Evolutionary conservation across 1,140 invertebrate genomes (phyloP), one percentile per base, ranked within the genome.

Genomic region (Lepidurus packardi): DNA sequence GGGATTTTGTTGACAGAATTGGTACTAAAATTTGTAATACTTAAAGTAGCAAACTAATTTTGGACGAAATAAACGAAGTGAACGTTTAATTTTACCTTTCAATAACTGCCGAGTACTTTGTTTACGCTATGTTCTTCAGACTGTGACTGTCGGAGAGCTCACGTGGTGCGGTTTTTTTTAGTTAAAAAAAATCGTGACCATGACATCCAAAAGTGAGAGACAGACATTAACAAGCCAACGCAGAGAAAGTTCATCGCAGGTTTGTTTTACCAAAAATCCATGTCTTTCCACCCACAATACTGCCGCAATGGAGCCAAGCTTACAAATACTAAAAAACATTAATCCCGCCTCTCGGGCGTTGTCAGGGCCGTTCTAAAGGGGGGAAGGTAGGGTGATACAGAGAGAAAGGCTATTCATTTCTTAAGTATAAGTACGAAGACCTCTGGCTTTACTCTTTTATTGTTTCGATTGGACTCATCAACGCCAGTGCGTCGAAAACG

Each of bases 321-420:
- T 11, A 21, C 21, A 21, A 13, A 65, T 65, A 65, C 53, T 34
- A 34, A 16, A 65, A 9, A 65, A 21, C 53, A n/a, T 9, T 65
- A 65, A 65, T 65, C 53, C 53, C 53, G 53, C 53, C 53, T 65
- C 6, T 21, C 53, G 53, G 53, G 53, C 53, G 53, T 65, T 65
- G 53, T 65, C 53, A 65, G 53, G 53, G 13, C 53, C 53, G 16
- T 65, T 65, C 1, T 65, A 65, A 21, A 16, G 53, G 53, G 53
- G 21, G 53, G 53, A 65, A 65, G 53, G 7, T 65, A 65, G 53
- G 53, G 53, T 65, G 21, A 16, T 65, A 7, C 21, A 65, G 16
- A 9, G 53, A 65, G 53, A 65, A 65, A 65, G 53, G 53, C 53
- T 65, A 65, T 13, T 65, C 16, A 65, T 65, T 65, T 34, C 53